phyloP scores from a whole-genome alignment of 37 sponge, comb jelly and placozoan genomes.

The Theonella swinhoei region DNA sequence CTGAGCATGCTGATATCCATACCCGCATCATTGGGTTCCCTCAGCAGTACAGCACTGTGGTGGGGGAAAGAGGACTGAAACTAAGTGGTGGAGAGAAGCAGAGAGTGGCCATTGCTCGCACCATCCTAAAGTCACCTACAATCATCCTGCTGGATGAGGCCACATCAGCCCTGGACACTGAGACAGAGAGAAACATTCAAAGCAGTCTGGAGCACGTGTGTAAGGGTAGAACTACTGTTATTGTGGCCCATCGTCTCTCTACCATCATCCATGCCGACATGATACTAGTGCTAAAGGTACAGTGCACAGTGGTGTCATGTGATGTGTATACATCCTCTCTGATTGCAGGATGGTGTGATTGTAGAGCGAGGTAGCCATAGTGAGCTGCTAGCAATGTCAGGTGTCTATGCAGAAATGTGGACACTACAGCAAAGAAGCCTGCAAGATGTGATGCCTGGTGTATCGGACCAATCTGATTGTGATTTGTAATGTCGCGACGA shows the following conservation, averaged over 20 bases:
- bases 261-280: constrained; percentile 95
- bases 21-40: constrained; percentile 83
- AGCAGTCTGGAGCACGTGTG: constrained; percentile 85
- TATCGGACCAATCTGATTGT: neutral
- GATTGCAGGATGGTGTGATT: constrained; percentile 60
- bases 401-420: constrained; percentile 95
- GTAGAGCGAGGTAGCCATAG: constrained; percentile 80
- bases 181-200: constrained; percentile 97
- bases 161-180: constrained; percentile 97
- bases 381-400: constrained; percentile 66
- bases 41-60: constrained; percentile 84
- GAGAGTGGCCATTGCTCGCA: constrained; percentile 97
- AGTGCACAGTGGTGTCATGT: constrained; percentile 29
- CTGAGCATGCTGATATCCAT: constrained; percentile 94
- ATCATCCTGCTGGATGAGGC: constrained; percentile 96
- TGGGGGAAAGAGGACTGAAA: constrained; percentile 98
- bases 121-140: constrained; percentile 94
- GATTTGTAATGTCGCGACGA: neutral
- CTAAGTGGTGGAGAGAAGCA: constrained; percentile 99
- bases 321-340: neutral
- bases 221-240: constrained; percentile 83
- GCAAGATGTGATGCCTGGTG: neutral
- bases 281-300: constrained; percentile 91
- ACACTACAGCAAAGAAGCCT: constrained; percentile 79
- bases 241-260: constrained; percentile 96